Percentiles rank a stretch among this genome's conserved stretches.
Conservation (phyloP, 2,113 vertebrate species). For the Pedetes capensis region DNA sequence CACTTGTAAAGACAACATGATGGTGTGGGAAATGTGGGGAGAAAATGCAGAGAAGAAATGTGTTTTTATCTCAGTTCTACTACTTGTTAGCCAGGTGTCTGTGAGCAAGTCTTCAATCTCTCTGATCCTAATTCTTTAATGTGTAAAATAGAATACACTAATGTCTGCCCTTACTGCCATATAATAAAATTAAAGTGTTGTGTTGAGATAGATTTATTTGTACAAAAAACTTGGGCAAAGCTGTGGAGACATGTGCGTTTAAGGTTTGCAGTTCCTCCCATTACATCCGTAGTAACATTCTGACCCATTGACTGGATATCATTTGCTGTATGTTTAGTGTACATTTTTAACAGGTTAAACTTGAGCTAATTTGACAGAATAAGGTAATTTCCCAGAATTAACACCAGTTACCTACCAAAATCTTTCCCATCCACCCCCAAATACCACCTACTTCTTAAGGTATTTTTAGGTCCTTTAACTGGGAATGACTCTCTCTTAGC, state of each 20-base stretch:
- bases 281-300: not conserved
- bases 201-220: conserved; percentile 6
- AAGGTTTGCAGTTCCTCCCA: not conserved
- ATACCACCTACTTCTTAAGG: not conserved
- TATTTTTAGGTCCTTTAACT: not conserved
- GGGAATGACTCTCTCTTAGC: not conserved
- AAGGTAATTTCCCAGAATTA: not conserved
- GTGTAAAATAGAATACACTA: not conserved
- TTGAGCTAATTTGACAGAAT: not conserved
- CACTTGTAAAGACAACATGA: not conserved
- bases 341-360: conserved; percentile 29
- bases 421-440: not conserved
- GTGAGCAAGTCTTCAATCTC: not conserved
- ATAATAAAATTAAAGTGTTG: conserved; percentile 4
- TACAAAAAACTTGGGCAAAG: not conserved
- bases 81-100: not conserved
- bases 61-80: not conserved
- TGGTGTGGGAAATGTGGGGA: not conserved
- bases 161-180: not conserved
- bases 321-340: not conserved
- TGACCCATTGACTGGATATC: not conserved
- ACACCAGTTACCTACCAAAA: not conserved
- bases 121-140: not conserved
- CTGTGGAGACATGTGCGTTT: not conserved
- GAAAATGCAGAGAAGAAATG: not conserved